Evolutionary conservation across 2,888 invertebrate species (phyloP).

Genomic region (Nymphalis c-album): DNA sequence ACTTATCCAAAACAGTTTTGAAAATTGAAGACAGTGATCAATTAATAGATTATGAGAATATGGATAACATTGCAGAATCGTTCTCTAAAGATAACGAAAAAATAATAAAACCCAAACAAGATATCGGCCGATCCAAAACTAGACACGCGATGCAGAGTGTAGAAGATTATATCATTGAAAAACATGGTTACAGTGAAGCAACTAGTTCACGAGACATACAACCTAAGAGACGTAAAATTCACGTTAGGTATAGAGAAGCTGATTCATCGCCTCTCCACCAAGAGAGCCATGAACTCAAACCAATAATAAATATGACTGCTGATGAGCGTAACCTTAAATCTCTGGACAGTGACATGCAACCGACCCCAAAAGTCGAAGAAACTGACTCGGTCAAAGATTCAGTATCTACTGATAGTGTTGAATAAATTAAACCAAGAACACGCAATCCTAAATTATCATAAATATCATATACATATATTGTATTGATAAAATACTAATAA

Average conservation of each 20-base stretch:
- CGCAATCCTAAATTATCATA: not conserved
- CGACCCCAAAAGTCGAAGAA: slow-evolving; percentile 3
- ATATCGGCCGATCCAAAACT: slow-evolving; percentile 1
- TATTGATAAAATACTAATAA: no score
- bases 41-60: not conserved
- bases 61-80: not conserved
- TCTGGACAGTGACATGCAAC: slow-evolving; percentile 34
- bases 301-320: slow-evolving; percentile 28
- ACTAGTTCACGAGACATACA: not conserved
- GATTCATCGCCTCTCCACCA: not conserved
- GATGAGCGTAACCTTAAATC: slow-evolving; percentile 34
- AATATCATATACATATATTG: no score
- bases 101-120: not conserved
- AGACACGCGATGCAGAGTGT: slow-evolving; percentile 35
- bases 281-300: slow-evolving; percentile 34
- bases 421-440: not conserved
- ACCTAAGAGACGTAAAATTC: slow-evolving; percentile 19
- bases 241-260: slow-evolving; percentile 24
- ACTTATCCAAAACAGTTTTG: not conserved
- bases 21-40: not conserved
- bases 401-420: not conserved
- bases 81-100: not conserved
- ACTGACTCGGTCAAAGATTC: not conserved
- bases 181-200: slow-evolving; percentile 20
- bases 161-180: slow-evolving; percentile 38